Conservation (phyloP, 1,140 invertebrate species). For the Physella acuta region DNA sequence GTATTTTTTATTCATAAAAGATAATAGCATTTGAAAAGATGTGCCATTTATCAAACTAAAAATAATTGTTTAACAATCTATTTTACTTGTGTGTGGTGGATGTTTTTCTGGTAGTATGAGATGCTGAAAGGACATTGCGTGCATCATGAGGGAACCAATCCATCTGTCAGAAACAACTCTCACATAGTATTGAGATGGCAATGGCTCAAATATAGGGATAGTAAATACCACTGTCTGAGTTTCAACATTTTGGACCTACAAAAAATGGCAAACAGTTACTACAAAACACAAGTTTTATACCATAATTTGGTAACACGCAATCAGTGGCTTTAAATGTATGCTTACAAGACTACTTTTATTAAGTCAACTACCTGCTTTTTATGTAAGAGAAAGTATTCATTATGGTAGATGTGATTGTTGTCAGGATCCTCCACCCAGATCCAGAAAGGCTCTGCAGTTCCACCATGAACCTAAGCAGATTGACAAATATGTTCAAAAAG, state of each 20-base stretch:
- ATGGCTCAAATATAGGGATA: conserved; percentile 88
- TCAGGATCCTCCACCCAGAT: conserved; percentile 97
- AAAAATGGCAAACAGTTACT: neutral
- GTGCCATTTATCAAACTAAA: too few species aligned
- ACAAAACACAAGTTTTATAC: too few species aligned
- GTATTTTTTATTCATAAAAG: too few species aligned
- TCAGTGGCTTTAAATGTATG: too few species aligned
- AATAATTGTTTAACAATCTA: too few species aligned
- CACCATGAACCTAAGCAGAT: conserved; percentile 71
- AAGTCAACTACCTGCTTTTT: conserved; percentile 74
- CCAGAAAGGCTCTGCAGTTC: conserved; percentile 88
- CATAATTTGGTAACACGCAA: too few species aligned
- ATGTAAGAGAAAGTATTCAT: conserved; percentile 86
- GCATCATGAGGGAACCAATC: conserved; percentile 77
- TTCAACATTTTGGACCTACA: conserved; percentile 69
- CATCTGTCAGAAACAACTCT: conserved; percentile 85
- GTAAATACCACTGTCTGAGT: conserved; percentile 88
- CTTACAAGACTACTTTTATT: neutral
- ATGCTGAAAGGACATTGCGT: conserved; percentile 82
- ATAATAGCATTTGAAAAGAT: too few species aligned
- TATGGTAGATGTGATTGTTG: conserved; percentile 92
- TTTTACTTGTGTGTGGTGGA: conserved; percentile 86
- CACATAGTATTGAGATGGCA: conserved; percentile 90
- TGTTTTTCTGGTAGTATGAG: conserved; percentile 89
- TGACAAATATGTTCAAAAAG: neutral